phyloP scores from a whole-genome alignment of 2,113 vertebrate genomes.

The Ameiurus melas region DNA sequence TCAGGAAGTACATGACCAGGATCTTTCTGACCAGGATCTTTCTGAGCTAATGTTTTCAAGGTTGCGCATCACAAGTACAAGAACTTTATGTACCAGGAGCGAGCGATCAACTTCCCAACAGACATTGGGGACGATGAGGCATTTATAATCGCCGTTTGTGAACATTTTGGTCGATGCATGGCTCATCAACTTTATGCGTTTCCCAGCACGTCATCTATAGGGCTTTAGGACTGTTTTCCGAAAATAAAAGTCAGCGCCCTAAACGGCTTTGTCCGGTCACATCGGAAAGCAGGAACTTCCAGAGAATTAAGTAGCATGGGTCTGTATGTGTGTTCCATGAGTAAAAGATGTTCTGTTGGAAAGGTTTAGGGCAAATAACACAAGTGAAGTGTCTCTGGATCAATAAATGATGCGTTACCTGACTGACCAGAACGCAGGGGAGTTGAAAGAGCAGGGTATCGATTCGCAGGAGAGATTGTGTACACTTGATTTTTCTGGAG shows the following conservation, averaged over 20 bases:
- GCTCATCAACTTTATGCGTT: constrained; percentile 26
- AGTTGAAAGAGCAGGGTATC: constrained; percentile 53
- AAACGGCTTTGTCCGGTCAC: neutral
- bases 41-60: constrained; percentile 51
- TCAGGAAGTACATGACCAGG: constrained; percentile 25
- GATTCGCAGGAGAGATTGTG: constrained; percentile 34
- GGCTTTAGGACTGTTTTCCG: neutral
- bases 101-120: neutral
- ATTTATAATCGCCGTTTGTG: constrained; percentile 5
- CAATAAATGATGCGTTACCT: constrained; percentile 46
- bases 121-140: neutral
- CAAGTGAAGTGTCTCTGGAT: constrained; percentile 10
- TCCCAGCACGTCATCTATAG: neutral
- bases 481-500: constrained; percentile 40
- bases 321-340: constrained; percentile 58
- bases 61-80: neutral
- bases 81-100: neutral
- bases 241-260: neutral
- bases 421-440: constrained; percentile 57
- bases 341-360: constrained; percentile 49
- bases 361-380: constrained; percentile 20
- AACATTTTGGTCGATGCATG: neutral
- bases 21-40: constrained; percentile 54
- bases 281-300: neutral
- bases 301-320: neutral